These are phyloP conservation scores for Ceuthmochares aereus DNA, from an alignment of 2,113 vertebrate species.

Conservation along the genomic window DNA sequence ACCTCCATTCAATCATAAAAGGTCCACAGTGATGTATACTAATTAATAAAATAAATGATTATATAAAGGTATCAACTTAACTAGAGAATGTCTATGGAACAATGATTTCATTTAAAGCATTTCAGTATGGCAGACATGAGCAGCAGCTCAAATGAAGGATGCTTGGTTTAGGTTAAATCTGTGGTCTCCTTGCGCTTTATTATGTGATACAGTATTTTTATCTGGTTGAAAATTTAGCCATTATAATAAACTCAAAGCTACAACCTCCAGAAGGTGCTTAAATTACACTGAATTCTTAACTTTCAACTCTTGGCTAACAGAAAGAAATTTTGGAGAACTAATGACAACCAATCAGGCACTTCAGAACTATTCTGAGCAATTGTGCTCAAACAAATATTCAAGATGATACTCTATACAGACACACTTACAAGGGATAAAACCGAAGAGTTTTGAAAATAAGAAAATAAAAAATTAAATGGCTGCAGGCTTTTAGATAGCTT, in stretches of 20 bases:
- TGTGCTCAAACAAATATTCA: not conserved
- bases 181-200: not conserved
- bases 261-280: not conserved
- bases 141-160: not conserved
- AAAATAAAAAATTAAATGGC: not conserved
- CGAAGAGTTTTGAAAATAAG: not conserved
- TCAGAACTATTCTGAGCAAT: not conserved
- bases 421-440: not conserved
- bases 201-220: not conserved
- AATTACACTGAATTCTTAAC: not conserved
- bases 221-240: not conserved
- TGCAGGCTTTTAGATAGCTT: not conserved
- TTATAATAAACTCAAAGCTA: not conserved
- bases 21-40: not conserved
- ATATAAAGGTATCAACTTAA: not conserved
- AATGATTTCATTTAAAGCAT: not conserved
- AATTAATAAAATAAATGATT: not conserved
- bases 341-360: not conserved
- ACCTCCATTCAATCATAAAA: not conserved
- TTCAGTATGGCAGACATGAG: not conserved
- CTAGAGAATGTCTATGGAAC: not conserved
- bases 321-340: not conserved
- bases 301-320: not conserved
- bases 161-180: not conserved
- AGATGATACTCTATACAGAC: not conserved